These are phyloP conservation scores for Agonum fuliginosum DNA, from an alignment of 2,888 invertebrate genomes.

Conservation along the genomic window DNA sequence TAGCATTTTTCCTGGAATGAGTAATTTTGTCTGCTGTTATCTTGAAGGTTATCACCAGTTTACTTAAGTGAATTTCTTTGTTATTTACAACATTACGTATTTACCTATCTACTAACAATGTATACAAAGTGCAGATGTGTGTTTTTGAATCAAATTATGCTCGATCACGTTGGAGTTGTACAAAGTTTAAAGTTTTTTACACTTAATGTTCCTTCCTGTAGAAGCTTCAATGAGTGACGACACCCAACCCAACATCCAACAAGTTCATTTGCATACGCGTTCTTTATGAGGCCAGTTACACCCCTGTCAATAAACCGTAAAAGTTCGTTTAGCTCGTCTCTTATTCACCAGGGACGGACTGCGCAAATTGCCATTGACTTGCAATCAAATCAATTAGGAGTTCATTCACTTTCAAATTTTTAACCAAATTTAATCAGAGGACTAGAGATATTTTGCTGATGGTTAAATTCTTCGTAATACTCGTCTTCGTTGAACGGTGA, in stretches of 20 bases:
- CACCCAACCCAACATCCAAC: background rate
- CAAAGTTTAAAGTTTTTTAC: background rate
- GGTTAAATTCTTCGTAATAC: slow-evolving; percentile 31
- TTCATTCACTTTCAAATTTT: background rate
- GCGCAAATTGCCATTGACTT: slow-evolving; percentile 10
- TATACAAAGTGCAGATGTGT: slow-evolving; percentile 35
- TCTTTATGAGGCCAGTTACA: slow-evolving; percentile 52
- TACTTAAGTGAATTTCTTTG: slow-evolving; percentile 36
- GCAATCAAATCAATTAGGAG: slow-evolving; percentile 3
- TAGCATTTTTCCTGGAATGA: slow-evolving; percentile 33
- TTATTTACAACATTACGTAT: slow-evolving; percentile 38
- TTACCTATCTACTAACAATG: slow-evolving; percentile 24
- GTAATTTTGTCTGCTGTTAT: slow-evolving; percentile 40
- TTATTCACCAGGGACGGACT: slow-evolving; percentile 41
- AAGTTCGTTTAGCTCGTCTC: slow-evolving; percentile 57
- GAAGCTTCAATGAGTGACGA: slow-evolving; percentile 33
- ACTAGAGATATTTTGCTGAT: no score
- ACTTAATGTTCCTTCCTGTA: slow-evolving; percentile 1
- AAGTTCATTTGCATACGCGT: slow-evolving; percentile 40
- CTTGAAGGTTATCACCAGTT: slow-evolving; percentile 40
- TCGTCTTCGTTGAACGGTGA: slow-evolving; percentile 20
- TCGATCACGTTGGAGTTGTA: background rate
- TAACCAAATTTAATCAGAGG: background rate
- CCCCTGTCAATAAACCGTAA: slow-evolving; percentile 59
- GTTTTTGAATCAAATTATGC: background rate